Percentiles rank a stretch among this genome's conserved stretches.
phyloP scores from a whole-genome alignment of 64 coral and sea anemone species.

The Anthopleura sola region DNA sequence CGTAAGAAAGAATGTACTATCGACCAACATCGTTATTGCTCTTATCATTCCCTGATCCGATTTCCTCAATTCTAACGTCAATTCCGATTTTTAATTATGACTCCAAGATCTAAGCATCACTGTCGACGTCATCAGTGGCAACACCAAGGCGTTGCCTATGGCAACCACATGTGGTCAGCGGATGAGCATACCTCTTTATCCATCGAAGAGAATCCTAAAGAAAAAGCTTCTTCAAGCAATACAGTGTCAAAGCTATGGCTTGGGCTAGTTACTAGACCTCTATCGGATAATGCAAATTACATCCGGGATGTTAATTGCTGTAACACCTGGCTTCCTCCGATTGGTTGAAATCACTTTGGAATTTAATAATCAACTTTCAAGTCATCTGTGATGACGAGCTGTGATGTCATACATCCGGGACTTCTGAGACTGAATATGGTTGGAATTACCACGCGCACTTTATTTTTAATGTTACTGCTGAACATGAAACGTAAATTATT shows the following conservation, averaged over 20 bases:
- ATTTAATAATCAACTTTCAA: background rate
- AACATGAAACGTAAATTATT: background rate
- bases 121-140: constrained; percentile 87
- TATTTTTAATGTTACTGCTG: background rate
- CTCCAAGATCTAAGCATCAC: constrained; percentile 75
- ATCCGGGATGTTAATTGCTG: background rate
- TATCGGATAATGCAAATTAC: background rate
- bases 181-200: constrained; percentile 89
- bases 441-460: background rate
- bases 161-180: constrained; percentile 94
- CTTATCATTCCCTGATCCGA: background rate
- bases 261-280: constrained; percentile 49
- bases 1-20: too few species aligned
- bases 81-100: constrained; percentile 4
- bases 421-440: background rate
- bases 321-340: background rate
- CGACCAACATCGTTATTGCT: too few species aligned
- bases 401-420: background rate
- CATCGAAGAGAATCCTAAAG: constrained; percentile 78
- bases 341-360: background rate
- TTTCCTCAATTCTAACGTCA: background rate
- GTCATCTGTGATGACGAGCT: constrained; percentile 1
- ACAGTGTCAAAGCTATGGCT: constrained; percentile 89
- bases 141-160: constrained; percentile 96
- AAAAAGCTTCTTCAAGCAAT: constrained; percentile 84